Evolutionary conservation across 2,113 vertebrate genomes (phyloP).

Genomic region (Heptranchias perlo): DNA sequence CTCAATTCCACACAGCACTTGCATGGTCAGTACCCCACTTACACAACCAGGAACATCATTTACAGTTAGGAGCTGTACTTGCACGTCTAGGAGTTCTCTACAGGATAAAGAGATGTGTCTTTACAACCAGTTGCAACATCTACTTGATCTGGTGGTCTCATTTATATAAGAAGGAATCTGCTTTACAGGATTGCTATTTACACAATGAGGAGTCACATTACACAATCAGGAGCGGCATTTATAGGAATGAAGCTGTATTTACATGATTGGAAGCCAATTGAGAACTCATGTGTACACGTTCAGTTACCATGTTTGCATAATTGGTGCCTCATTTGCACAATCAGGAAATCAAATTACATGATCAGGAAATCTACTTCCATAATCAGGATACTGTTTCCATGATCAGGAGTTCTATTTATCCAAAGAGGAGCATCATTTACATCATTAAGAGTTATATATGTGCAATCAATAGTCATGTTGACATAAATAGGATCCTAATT

Average conservation of each 20-base stretch:
- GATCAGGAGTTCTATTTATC: background rate
- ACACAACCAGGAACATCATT: background rate
- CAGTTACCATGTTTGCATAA: background rate
- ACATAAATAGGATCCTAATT: background rate
- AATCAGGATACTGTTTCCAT: background rate
- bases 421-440: background rate
- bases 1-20: background rate
- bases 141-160: background rate
- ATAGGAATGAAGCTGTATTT: background rate
- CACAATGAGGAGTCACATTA: background rate
- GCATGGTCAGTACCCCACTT: background rate
- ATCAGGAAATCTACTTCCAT: conserved; percentile 8
- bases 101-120: background rate
- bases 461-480: background rate
- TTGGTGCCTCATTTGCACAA: background rate
- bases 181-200: conserved; percentile 21
- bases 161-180: background rate
- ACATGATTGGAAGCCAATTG: background rate
- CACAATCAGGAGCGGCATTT: background rate
- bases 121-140: background rate
- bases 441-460: background rate
- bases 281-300: background rate
- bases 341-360: background rate
- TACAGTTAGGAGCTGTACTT: background rate
- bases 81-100: background rate